These are phyloP conservation scores for Caenorhabditis angaria DNA, from an alignment of 2,888 invertebrate species.

Conservation along the genomic window DNA sequence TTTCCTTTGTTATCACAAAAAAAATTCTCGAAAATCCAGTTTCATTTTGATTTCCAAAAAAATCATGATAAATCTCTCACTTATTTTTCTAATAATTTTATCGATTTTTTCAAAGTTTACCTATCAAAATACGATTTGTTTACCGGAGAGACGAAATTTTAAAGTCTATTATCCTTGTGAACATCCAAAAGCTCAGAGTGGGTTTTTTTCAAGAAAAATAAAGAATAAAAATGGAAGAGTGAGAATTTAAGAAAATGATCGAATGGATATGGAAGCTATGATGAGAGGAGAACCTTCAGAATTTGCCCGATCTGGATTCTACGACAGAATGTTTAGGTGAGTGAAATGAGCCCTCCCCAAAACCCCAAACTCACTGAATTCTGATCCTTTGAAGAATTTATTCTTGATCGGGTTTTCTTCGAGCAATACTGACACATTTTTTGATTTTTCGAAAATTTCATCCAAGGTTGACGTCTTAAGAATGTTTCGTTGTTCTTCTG, in stretches of 20 bases:
- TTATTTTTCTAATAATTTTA: neutral
- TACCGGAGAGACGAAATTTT: slow-evolving; percentile 34
- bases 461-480: too few species aligned
- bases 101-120: neutral
- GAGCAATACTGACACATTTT: too few species aligned
- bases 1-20: too few species aligned
- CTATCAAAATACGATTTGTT: slow-evolving; percentile 15
- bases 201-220: neutral
- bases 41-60: too few species aligned
- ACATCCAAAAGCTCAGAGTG: slow-evolving; percentile 19
- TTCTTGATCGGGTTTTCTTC: too few species aligned
- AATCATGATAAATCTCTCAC: too few species aligned
- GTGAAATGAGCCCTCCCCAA: too few species aligned
- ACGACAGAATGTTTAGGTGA: slow-evolving; percentile 47
- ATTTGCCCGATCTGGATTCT: slow-evolving; percentile 51
- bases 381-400: too few species aligned
- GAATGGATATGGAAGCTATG: slow-evolving; percentile 22
- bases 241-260: slow-evolving; percentile 28
- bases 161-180: slow-evolving; percentile 38
- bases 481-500: too few species aligned
- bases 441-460: neutral
- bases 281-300: slow-evolving; percentile 43
- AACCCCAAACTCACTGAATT: too few species aligned
- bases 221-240: neutral
- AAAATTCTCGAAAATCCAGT: too few species aligned